Evolutionary conservation across 2,113 vertebrate species (phyloP).

Genomic region (Mustela nigripes): DNA sequence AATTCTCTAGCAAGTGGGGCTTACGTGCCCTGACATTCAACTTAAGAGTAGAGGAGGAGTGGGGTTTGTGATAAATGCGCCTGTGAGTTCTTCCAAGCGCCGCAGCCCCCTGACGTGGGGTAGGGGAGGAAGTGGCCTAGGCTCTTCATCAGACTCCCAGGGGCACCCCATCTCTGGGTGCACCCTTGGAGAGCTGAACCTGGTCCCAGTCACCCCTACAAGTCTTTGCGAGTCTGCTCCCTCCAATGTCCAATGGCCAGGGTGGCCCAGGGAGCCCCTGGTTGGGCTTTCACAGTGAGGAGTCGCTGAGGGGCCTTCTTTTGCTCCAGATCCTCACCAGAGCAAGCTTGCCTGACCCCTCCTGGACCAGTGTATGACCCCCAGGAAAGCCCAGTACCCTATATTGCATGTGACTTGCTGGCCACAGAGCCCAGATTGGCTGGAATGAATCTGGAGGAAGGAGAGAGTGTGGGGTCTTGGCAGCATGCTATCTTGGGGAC

Average conservation of each 20-base stretch:
- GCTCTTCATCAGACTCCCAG: background rate
- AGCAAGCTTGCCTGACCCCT: background rate
- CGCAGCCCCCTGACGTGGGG: background rate
- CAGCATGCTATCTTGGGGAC: background rate
- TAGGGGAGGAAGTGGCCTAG: background rate
- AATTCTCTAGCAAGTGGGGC: background rate
- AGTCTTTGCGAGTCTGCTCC: background rate
- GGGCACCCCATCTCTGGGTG: background rate
- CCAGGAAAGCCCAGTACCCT: background rate
- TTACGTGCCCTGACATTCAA: background rate
- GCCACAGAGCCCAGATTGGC: background rate
- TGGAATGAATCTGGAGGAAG: fast-evolving
- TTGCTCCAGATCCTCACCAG: background rate
- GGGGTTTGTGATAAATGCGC: background rate
- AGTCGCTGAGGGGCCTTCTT: background rate
- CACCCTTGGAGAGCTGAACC: background rate
- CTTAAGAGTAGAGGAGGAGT: background rate
- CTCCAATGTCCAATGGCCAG: background rate
- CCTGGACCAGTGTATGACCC: background rate
- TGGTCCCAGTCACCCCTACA: background rate
- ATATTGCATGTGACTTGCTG: background rate
- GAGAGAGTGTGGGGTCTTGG: background rate
- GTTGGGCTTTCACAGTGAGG: background rate
- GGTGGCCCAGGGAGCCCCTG: background rate
- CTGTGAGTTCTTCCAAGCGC: background rate